A percentile compares a stretch with the other conserved stretches of the same genome.
These are phyloP conservation scores for Coptotermes formosanus DNA, from an alignment of 1,140 invertebrate genomes.

Conservation along the genomic window DNA sequence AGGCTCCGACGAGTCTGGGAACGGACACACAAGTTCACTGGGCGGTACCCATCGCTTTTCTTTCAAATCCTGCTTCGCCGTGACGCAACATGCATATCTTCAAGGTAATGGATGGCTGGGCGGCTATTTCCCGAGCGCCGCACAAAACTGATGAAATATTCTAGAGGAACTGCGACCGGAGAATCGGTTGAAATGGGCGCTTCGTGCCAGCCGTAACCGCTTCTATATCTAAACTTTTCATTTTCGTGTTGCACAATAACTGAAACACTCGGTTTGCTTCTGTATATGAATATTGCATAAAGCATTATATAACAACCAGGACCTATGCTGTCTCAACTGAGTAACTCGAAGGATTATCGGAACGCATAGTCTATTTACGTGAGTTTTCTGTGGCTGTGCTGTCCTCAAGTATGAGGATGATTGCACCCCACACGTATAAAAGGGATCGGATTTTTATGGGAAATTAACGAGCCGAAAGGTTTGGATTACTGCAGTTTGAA, in stretches of 20 bases:
- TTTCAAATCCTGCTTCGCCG: not conserved
- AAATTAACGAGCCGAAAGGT: no score
- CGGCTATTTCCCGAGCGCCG: not conserved
- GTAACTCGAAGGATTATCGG: no score
- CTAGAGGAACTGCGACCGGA: not conserved
- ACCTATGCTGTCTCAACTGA: no score
- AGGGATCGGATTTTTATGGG: no score
- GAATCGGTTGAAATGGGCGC: not conserved
- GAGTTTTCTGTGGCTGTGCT: no score
- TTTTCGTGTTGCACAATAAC: not conserved
- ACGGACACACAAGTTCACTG: not conserved
- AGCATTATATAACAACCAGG: not conserved
- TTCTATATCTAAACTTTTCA: not conserved
- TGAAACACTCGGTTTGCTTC: not conserved
- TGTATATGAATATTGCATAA: not conserved
- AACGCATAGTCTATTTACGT: no score
- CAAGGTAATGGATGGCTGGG: not conserved
- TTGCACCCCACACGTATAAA: no score
- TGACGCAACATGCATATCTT: not conserved
- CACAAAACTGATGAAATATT: not conserved
- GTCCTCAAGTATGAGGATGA: no score
- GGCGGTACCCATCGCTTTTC: not conserved
- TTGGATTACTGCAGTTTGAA: no score
- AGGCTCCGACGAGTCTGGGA: slow-evolving; percentile 14
- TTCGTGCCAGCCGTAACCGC: not conserved